Conservation (phyloP, 2,113 vertebrate species). For the Pachypanchax playfairii region DNA sequence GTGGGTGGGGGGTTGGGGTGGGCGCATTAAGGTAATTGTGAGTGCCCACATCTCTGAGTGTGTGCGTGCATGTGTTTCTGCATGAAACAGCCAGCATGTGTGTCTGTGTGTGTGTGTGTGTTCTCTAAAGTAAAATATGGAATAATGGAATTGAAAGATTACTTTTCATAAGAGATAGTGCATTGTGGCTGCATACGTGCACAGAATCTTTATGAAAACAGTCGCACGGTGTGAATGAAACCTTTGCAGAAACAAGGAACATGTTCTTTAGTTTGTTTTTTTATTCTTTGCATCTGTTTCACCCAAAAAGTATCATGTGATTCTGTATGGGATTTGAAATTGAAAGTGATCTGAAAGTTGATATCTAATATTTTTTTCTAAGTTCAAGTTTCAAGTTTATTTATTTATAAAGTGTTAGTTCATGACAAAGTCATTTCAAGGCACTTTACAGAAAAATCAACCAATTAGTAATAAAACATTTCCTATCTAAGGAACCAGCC, state of each 20-base stretch:
- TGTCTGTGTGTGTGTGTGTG: neutral
- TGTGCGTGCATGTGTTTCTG: constrained; percentile 13
- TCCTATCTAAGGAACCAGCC: too few species aligned
- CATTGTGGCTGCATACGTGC: constrained; percentile 7
- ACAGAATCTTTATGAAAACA: neutral
- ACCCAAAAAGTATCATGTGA: neutral
- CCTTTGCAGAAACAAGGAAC: neutral
- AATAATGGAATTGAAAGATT: constrained; percentile 40
- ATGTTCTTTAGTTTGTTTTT: neutral
- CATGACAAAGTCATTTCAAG: too few species aligned
- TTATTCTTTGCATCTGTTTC: neutral
- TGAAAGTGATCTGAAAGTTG: neutral
- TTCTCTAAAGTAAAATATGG: constrained; percentile 38
- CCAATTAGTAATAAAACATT: too few species aligned
- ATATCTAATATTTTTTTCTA: too few species aligned
- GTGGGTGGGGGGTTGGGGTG: constrained; percentile 55
- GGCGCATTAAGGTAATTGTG: constrained; percentile 82
- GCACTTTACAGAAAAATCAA: too few species aligned
- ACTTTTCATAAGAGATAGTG: constrained; percentile 13
- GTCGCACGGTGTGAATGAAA: too few species aligned
- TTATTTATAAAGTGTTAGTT: too few species aligned
- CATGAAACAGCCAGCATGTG: neutral
- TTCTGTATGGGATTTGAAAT: neutral
- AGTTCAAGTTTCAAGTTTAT: too few species aligned
- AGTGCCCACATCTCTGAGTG: constrained; percentile 19